phyloP scores from a whole-genome alignment of 2,888 invertebrate species.

The Belgica antarctica region DNA sequence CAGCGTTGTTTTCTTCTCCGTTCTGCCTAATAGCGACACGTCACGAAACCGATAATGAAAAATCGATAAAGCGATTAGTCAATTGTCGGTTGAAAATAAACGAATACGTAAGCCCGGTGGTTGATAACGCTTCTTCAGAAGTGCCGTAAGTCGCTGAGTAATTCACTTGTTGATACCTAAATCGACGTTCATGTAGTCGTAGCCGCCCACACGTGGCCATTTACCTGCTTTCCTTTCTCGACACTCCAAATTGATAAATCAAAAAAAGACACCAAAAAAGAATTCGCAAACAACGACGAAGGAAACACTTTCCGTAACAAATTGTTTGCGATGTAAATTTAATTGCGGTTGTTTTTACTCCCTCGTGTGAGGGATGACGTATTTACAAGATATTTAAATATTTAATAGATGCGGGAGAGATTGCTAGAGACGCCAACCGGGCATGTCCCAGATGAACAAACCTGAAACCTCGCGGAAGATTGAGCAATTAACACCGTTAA shows the following conservation, averaged over 20 bases:
- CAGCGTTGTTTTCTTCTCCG: no score
- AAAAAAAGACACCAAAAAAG: neutral
- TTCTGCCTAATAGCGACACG: neutral
- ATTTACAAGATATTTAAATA: neutral
- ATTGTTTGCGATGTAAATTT: neutral
- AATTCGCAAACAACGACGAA: neutral
- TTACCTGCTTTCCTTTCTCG: no score
- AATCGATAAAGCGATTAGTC: slow-evolving; percentile 11
- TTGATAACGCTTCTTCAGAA: neutral
- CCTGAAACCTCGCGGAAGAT: neutral
- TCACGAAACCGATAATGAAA: slow-evolving; percentile 4
- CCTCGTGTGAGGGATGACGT: neutral
- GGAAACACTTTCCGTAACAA: neutral
- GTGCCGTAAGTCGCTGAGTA: no score
- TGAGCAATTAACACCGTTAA: slow-evolving; percentile 7
- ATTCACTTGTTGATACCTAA: no score
- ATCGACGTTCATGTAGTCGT: no score
- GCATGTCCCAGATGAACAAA: neutral
- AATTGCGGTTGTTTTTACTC: neutral
- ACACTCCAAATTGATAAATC: no score
- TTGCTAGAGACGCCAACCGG: no score
- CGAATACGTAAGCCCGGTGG: no score
- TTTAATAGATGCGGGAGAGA: no score
- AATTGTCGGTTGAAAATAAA: neutral
- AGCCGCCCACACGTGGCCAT: no score